These are phyloP conservation scores for Ceyx cyanopectus DNA, from an alignment of 2,113 vertebrate genomes.

Conservation along the genomic window DNA sequence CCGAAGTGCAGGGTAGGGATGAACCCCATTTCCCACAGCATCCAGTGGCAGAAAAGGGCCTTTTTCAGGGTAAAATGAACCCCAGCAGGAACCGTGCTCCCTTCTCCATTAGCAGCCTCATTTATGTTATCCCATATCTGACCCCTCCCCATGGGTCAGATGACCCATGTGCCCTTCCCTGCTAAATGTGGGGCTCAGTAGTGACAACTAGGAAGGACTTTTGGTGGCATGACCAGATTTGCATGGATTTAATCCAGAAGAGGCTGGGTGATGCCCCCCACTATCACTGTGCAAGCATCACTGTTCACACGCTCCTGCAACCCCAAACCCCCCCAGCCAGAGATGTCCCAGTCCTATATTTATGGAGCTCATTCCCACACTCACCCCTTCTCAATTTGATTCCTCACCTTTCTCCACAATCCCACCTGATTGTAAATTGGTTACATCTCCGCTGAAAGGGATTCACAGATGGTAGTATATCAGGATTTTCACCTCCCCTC, in stretches of 20 bases:
- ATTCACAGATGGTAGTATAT: accelerated
- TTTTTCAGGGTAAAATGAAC: not conserved
- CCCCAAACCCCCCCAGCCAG: not conserved
- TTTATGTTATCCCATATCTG: not conserved
- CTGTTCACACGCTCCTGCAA: accelerated
- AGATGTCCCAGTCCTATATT: accelerated
- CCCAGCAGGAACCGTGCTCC: not conserved
- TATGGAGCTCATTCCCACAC: accelerated
- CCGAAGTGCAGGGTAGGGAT: accelerated
- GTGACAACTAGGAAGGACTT: not conserved
- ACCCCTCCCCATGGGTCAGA: accelerated
- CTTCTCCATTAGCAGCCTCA: not conserved
- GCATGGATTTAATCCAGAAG: not conserved
- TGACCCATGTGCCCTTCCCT: not conserved
- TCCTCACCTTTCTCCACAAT: accelerated
- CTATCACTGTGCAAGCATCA: accelerated
- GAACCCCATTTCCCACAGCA: not conserved
- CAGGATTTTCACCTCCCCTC: not conserved
- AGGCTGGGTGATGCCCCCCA: not conserved
- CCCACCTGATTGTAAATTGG: not conserved
- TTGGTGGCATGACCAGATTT: not conserved
- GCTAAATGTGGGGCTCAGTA: not conserved
- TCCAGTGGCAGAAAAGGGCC: not conserved
- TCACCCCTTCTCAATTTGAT: not conserved
- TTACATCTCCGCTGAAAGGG: not conserved